A percentile compares a stretch with the other conserved stretches of the same genome.
Conservation (phyloP, 2,113 vertebrate species). For the Dolichallabes microphthalmus region DNA sequence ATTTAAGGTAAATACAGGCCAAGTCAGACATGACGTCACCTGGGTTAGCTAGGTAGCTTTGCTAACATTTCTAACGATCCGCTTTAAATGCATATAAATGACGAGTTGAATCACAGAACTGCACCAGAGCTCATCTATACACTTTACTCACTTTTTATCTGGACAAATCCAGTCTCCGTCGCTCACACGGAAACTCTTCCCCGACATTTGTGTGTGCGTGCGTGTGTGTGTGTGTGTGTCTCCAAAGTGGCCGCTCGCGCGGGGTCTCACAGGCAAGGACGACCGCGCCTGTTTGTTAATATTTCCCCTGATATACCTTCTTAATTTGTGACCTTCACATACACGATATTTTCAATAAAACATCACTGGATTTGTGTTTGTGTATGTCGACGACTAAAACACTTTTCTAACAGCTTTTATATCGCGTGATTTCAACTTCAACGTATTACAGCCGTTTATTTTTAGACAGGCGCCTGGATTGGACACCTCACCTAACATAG, state of each 20-base stretch:
- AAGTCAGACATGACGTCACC: not conserved
- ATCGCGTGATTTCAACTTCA: no score
- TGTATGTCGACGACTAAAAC: no score
- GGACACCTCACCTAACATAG: not conserved
- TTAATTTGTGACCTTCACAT: not conserved
- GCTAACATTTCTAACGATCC: not conserved
- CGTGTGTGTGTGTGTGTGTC: constrained; percentile 21
- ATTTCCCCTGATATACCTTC: not conserved
- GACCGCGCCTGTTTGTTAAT: not conserved
- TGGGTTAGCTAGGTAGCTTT: not conserved
- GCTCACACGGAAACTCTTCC: constrained; percentile 96
- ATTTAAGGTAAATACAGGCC: not conserved
- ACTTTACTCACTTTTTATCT: constrained; percentile 89
- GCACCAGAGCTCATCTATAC: not conserved
- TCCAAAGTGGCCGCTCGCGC: constrained; percentile 32
- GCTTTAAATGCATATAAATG: no score
- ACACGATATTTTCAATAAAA: not conserved
- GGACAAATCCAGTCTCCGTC: constrained; percentile 98
- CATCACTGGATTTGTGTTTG: no score
- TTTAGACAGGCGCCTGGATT: not conserved
- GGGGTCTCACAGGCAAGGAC: not conserved
- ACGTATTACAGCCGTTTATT: not conserved
- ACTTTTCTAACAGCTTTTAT: not conserved
- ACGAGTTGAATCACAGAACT: not conserved
- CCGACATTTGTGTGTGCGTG: constrained; percentile 75